Base-by-base conservation (phyloP, 2,888 invertebrate species). In the Dynastes grantii region DNA sequence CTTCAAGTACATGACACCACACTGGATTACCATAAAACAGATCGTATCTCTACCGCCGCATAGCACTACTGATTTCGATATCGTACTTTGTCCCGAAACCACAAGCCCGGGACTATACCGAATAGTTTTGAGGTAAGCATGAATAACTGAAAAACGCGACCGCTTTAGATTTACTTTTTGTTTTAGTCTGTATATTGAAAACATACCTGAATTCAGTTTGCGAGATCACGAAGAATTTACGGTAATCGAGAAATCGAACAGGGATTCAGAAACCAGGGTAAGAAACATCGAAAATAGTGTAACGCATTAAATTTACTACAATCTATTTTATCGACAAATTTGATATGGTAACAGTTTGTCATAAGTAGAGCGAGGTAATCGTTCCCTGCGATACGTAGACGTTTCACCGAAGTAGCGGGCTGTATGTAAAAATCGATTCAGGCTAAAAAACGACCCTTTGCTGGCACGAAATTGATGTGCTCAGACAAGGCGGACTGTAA, bases 161-260 rank as follows among this genome's bases (percentile, higher is more conserved):
- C 53, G 53, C 1, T 6, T n/a, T 9, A 45, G 8, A 45, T 1
- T 2, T 53, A 32, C 16, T 2, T 13, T 6, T 16, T 8, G 67
- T 81, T 84, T 78, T 78, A 89, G 89, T 79, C 83, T 89, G 2
- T 86, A 86, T 78, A 81, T 89, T 65, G 84, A 86, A 76, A 87
- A 89, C 78, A 84, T 89, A 75, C 89, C 89, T 0, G 78, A 85
- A 40, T 83, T 81, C 6, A 85, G 88, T 65, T 79, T 89, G 45
- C 58, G 83, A 8, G 80, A 84, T 29, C 81, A 82, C 32, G 75
- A 81, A 55, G 63, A 83, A 61, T 82, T 85, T 77, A 76, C 51
- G 0, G 81, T 79, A 1, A 67, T 80, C 13, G 80, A 84, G 22
- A 84, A 83, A 53, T 79, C 63, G 5, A 55, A 79, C 63, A 40